phyloP scores from a whole-genome alignment of 2,113 vertebrate species.

The Gracilinanus agilis region DNA sequence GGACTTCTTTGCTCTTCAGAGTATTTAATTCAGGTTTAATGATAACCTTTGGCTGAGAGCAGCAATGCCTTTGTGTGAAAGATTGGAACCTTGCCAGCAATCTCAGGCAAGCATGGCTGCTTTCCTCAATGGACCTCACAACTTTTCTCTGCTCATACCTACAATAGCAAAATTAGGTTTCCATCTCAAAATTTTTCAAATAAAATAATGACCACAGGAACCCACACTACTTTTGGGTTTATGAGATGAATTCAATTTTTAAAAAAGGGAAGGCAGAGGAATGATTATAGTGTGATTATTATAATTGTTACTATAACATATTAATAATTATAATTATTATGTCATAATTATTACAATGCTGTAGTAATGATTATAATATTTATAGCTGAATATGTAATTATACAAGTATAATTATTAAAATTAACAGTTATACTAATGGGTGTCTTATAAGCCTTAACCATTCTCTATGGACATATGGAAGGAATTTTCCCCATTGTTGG shows the following conservation, averaged over 20 bases:
- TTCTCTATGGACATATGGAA: background rate
- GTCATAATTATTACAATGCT: no score
- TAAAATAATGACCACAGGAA: conserved; percentile 36
- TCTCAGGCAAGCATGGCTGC: no score
- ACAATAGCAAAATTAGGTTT: conserved; percentile 47
- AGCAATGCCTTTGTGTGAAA: no score
- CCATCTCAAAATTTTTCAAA: conserved; percentile 66
- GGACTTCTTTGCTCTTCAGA: no score
- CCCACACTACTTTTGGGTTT: conserved; percentile 47
- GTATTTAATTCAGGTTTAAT: no score
- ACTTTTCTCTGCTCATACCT: background rate
- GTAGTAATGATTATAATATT: background rate
- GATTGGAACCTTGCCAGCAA: no score
- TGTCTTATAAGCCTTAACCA: conserved; percentile 2
- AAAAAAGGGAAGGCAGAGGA: background rate
- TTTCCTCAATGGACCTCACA: no score
- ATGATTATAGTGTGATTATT: no score
- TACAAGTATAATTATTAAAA: conserved; percentile 32
- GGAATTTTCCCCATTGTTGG: background rate
- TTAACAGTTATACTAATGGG: background rate
- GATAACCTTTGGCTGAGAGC: no score
- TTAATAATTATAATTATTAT: no score
- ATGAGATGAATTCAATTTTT: conserved; percentile 28
- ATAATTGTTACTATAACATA: no score
- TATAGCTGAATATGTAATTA: background rate